Evolutionary conservation across 2,888 invertebrate species (phyloP).

Genomic region (Drosophila hawaiiensis): DNA sequence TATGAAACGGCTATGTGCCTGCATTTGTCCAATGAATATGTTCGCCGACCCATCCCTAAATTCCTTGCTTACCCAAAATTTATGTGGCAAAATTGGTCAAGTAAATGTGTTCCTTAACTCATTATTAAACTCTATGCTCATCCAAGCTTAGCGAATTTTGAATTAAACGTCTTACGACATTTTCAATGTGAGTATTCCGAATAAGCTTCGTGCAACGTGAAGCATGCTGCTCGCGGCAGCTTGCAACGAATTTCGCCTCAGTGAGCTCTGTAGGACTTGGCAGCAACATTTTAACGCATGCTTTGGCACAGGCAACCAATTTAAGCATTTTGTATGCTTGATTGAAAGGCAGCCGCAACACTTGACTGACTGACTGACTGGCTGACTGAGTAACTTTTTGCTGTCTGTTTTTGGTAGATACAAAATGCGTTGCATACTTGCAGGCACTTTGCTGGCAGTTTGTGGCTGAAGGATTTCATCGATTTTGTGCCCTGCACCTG

Average conservation of each 20-base stretch:
- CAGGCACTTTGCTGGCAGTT: conserved; percentile 27
- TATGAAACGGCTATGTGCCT: not conserved
- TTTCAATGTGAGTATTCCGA: not conserved
- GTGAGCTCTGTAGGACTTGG: conserved; percentile 12
- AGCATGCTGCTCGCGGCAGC: conserved; percentile 17
- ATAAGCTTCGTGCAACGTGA: conserved; percentile 8
- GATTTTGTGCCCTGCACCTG: conserved; percentile 41
- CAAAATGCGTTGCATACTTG: conserved; percentile 38
- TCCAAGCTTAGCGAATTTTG: not conserved
- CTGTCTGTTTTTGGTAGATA: conserved; percentile 7
- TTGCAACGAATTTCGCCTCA: conserved; percentile 12
- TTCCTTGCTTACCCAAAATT: not conserved
- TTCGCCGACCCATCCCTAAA: not conserved
- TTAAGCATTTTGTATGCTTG: conserved; percentile 57
- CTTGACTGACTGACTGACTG: conserved; percentile 8
- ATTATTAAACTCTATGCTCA: no score
- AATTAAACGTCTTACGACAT: not conserved
- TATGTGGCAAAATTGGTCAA: not conserved
- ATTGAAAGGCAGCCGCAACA: conserved; percentile 26
- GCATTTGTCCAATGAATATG: not conserved
- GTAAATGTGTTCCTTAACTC: not conserved
- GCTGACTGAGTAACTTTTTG: conserved; percentile 3
- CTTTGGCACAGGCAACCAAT: conserved; percentile 54
- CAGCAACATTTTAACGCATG: conserved; percentile 62
- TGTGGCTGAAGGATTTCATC: conserved; percentile 27